Base-by-base conservation (phyloP, 2,888 invertebrate genomes). In the Lithophane leautieri region DNA sequence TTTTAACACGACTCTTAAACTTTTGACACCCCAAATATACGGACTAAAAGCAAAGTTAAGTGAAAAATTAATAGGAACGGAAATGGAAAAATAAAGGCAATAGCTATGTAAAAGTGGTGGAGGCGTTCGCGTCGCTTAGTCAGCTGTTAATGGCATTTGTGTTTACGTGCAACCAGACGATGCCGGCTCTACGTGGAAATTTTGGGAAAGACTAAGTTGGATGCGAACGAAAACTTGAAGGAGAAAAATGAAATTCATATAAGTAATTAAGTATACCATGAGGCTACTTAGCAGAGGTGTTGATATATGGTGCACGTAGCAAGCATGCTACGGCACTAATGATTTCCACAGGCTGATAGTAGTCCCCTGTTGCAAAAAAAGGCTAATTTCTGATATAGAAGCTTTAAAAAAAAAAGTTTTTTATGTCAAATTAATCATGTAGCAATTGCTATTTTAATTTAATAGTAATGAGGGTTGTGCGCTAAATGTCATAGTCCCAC, bases 131-230 rank as follows among this genome's bases (percentile, higher is more conserved):
- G 87, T 78, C 81, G 87, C 86, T 88, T 86, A 92, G 92, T 93
- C 92, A 91, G 88, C 83, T 91, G 89, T 91, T 93, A 93, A 94
- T 93, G 91, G 91, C 90, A 89, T 93, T 94, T 92, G 86, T 85
- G 91, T 91, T 91, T 93, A 90, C 92, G 91, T 91, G 92, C 89
- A 89, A 76, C 89, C 84, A 76, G 81, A 73, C 76, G 70, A 72
- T 73, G 83, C 70, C 79, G 82, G 69, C 72, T 79, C 50, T 58
- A 74, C 86, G 82, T 70, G 78, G 84, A 75, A 80, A 80, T 80
- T 86, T 86, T 19, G 79, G 80, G 85, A 85, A 82, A 85, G 81
- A 82, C n/a, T 83, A 82, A n/a, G 44, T 60, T 83, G 86, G 90
- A 88, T 83, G 34, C 42, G 66, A 68, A 63, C 4, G n/a, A n/a